A percentile compares a stretch with the other conserved stretches of the same genome.
Evolutionary conservation across 2,113 vertebrate genomes (phyloP).

Genomic region (Callipepla squamata): DNA sequence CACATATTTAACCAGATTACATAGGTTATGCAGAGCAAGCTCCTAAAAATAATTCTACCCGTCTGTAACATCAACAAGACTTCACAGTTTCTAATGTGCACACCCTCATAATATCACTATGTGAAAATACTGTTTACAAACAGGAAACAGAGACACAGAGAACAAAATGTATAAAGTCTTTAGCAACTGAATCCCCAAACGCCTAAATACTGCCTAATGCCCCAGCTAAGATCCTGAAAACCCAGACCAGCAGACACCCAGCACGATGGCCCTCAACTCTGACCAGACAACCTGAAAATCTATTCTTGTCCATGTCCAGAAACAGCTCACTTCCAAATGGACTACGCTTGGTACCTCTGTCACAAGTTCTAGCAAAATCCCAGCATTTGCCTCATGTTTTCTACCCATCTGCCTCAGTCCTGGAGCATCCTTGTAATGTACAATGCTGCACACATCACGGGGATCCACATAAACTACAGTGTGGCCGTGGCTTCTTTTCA

Average conservation of each 20-base stretch:
- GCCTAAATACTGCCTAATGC: neutral
- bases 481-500: neutral
- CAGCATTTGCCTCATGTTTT: neutral
- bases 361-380: neutral
- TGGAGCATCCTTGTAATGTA: neutral
- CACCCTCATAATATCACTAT: neutral
- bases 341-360: neutral
- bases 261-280: neutral
- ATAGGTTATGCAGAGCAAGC: neutral
- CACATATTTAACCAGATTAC: conserved; percentile 1
- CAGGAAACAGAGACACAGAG: neutral
- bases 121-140: neutral
- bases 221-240: neutral
- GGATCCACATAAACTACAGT: neutral
- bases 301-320: neutral
- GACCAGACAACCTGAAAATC: neutral
- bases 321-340: neutral
- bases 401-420: neutral
- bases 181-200: neutral
- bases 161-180: neutral
- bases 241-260: neutral
- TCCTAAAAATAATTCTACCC: conserved; percentile 25
- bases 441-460: neutral
- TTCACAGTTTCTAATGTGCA: neutral
- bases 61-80: neutral